Evolutionary conservation across 2,888 invertebrate genomes (phyloP), one percentile per base, ranked within the genome.

Genomic region (Sclerodermus sp.): DNA sequence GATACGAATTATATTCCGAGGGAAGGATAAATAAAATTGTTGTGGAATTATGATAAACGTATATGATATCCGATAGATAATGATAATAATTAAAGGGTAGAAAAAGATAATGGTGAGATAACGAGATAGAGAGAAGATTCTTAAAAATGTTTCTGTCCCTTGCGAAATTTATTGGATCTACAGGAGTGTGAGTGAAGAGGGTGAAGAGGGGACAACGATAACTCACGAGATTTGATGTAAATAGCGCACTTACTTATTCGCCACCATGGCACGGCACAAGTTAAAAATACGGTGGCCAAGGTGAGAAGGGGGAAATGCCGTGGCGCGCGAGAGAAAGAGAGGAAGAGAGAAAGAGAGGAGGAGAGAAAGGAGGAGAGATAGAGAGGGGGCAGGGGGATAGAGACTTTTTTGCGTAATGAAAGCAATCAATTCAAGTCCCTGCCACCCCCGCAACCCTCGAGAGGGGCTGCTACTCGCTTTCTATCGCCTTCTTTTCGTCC

Each of bases 371-470:
- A 40, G 43, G 53, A 55, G 30, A 44, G 49, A 53, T 41, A 62
- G 56, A 51, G 57, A 50, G 58, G 60, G 60, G 59, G 8, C 8
- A 54, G 58, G 58, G n/a, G n/a, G n/a, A n/a, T n/a, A n/a, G n/a
- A 64, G 65, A 58, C 62, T 62, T 64, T 74, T 73, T 73, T 71
- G 67, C 71, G 71, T 75, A 77, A 76, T 75, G 75, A 76, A 76
- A 76, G 77, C 74, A 76, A 77, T 77, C 76, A 76, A 77, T 77
- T 77, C 71, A 73, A 73, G 71, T 72, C 72, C 63, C 67, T 64
- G 60, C 63, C 63, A 55, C 55, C 60, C 49, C 55, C 52, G 51
- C 47, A n/a, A n/a, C 58, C 49, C 13, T 12, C 2, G 34, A 43
- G 32, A 30, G 37, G 37, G 41, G 32, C 44, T 29, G 10, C n/a